These are phyloP conservation scores for Cnemophilus loriae DNA, from an alignment of 2,113 vertebrate species.

Conservation along the genomic window DNA sequence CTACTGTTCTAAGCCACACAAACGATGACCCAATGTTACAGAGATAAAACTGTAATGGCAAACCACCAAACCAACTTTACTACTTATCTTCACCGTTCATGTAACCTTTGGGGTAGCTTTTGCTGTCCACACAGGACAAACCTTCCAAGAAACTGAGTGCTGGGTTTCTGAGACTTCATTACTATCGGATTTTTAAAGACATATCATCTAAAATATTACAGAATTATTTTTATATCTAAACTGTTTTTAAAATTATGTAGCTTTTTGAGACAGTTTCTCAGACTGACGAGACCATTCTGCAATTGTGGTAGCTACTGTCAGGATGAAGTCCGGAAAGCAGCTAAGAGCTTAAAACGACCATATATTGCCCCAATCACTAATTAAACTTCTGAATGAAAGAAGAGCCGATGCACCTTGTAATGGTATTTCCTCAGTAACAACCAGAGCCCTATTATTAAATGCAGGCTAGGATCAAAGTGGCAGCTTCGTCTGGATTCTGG, in stretches of 20 bases:
- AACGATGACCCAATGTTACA: not conserved
- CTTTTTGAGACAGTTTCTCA: not conserved
- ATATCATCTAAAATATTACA: conserved; percentile 9
- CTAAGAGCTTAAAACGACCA: not conserved
- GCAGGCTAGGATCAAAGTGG: not conserved
- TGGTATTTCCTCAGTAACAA: not conserved
- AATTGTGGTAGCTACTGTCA: not conserved
- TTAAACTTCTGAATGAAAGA: not conserved
- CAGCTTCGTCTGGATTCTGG: not conserved
- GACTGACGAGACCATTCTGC: not conserved
- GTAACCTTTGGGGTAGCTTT: not conserved
- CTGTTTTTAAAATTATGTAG: not conserved
- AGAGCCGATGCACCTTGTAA: not conserved
- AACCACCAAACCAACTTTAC: not conserved
- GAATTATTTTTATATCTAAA: not conserved
- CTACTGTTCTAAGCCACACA: not conserved
- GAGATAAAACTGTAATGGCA: not conserved
- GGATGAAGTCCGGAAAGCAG: not conserved
- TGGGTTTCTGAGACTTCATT: not conserved
- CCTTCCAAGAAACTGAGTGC: not conserved
- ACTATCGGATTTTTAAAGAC: conserved; percentile 7
- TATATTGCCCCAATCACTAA: not conserved
- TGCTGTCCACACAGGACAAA: not conserved
- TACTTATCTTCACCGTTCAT: not conserved
- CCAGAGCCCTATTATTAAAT: not conserved